Percentiles rank a stretch among this genome's conserved stretches.
phyloP scores from a whole-genome alignment of 2,113 vertebrate genomes.

The Zingel zingel region DNA sequence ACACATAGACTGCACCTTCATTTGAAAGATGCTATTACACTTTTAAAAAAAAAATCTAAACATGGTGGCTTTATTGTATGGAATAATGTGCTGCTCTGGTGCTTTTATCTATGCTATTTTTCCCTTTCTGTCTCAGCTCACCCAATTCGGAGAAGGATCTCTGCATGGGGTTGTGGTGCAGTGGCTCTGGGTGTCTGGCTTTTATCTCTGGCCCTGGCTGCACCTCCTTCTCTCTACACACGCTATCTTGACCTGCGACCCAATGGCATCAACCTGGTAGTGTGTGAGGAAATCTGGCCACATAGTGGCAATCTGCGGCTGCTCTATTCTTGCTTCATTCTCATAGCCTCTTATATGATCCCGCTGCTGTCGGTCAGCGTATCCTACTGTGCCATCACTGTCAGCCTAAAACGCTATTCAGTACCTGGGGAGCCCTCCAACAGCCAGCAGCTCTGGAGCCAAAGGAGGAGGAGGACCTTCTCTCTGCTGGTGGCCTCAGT shows the following conservation, averaged over 20 bases:
- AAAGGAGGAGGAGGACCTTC: slow-evolving; percentile 83
- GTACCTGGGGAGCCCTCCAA: slow-evolving; percentile 78
- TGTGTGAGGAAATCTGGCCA: slow-evolving; percentile 87
- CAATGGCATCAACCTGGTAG: slow-evolving; percentile 80
- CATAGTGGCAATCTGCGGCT: slow-evolving; percentile 75
- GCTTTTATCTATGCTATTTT: not conserved
- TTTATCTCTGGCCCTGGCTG: slow-evolving; percentile 81
- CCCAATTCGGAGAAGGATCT: slow-evolving; percentile 82
- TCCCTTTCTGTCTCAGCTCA: slow-evolving; percentile 68
- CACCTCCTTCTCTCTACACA: slow-evolving; percentile 79
- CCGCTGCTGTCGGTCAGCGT: slow-evolving; percentile 84
- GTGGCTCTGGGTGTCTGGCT: slow-evolving; percentile 81
- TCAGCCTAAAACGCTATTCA: slow-evolving; percentile 78
- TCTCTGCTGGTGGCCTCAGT: slow-evolving; percentile 83
- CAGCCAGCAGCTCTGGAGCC: slow-evolving; percentile 81
- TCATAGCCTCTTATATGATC: slow-evolving; percentile 85
- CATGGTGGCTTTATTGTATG: not conserved
- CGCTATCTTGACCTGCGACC: slow-evolving; percentile 82
- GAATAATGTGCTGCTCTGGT: not conserved
- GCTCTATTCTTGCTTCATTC: slow-evolving; percentile 85
- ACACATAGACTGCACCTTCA: not conserved
- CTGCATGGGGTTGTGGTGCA: slow-evolving; percentile 75
- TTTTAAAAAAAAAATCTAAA: not conserved
- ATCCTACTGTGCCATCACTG: slow-evolving; percentile 86
- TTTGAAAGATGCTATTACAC: not conserved